phyloP scores from a whole-genome alignment of 2,113 vertebrate genomes.

The Poicephalus meyeri region DNA sequence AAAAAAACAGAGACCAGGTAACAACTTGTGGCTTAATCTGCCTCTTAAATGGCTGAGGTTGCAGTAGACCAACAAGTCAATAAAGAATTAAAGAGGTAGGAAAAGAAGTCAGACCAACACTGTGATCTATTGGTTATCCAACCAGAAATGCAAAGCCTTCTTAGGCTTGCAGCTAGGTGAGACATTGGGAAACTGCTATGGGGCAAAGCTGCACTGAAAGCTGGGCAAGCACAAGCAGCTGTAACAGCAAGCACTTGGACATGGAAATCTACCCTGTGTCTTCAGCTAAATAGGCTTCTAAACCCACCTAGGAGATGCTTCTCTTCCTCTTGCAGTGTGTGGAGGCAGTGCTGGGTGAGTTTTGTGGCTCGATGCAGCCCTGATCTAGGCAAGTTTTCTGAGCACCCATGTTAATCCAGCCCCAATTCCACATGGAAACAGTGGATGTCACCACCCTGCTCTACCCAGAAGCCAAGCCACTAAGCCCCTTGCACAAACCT shows the following conservation, averaged over 20 bases:
- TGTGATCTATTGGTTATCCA: neutral
- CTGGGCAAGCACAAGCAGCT: neutral
- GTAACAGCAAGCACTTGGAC: neutral
- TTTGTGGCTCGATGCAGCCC: neutral
- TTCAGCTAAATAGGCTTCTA: neutral
- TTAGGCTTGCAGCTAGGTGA: neutral
- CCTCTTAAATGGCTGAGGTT: neutral
- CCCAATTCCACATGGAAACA: neutral
- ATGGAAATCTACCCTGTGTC: neutral
- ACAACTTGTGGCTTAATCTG: accelerated
- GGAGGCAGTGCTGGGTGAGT: neutral
- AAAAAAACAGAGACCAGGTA: neutral
- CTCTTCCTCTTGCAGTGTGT: neutral
- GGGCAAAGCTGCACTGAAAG: neutral
- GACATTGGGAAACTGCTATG: neutral
- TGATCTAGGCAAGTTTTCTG: neutral
- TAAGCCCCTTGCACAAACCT: neutral
- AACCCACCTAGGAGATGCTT: neutral
- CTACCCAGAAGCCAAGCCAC: neutral
- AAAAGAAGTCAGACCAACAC: neutral
- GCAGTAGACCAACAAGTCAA: neutral
- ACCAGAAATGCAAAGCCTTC: neutral
- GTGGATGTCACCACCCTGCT: neutral
- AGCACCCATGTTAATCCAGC: neutral
- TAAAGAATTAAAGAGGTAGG: neutral